Evolutionary conservation across 2,797 vertebrate genomes (phyloP), one percentile per base, ranked within the genome.

Genomic region (Enteromius unitaeniatus): DNA sequence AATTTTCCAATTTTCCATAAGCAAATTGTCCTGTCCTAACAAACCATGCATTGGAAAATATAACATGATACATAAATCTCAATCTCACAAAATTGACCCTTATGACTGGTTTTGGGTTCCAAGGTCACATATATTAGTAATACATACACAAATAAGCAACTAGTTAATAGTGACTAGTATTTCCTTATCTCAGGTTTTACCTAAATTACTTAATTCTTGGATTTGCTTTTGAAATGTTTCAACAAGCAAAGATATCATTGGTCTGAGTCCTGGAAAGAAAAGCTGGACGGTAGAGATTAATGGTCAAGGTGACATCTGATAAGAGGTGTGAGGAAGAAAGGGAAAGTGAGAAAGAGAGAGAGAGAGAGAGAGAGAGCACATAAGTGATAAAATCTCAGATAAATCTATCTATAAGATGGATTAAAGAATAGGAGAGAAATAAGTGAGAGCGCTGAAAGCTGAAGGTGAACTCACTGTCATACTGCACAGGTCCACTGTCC

Each of bases 401-500:
- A 67, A 79, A 81, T 87, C 65, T 82, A 51, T 82, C 53, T 64
- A 47, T 34, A 45, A 21, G 14, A 26, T 55, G 15, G 31, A 72
- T 60, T n/a, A 79, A 85, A 67, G 34, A 68, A 47, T 6, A 21
- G n/a, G 34, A 40, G 76, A 67, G 60, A 58, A 65, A 64, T 51
- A 78, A 40, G 45, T 14, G 42, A 62, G 53, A 21, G 67, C 23
- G 28, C n/a, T 65, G 62, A 53, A 68, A 55, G 40, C 21, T 68
- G 13, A 85, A 78, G 76, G 69, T 60, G 31, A 68, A 93, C 97
- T 92, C 89, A 99, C 98, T 93, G 92, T 96, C 92, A 0, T 93
- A 91, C 80, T 94, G 96, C 53, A 97, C 87, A 0, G 98, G 98
- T n/a, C 98, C 97, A 0, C 98, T 99, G 93, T 99, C 97, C 88